Evolutionary conservation across 2,113 vertebrate genomes (phyloP).

Genomic region (Anoura caudifer): DNA sequence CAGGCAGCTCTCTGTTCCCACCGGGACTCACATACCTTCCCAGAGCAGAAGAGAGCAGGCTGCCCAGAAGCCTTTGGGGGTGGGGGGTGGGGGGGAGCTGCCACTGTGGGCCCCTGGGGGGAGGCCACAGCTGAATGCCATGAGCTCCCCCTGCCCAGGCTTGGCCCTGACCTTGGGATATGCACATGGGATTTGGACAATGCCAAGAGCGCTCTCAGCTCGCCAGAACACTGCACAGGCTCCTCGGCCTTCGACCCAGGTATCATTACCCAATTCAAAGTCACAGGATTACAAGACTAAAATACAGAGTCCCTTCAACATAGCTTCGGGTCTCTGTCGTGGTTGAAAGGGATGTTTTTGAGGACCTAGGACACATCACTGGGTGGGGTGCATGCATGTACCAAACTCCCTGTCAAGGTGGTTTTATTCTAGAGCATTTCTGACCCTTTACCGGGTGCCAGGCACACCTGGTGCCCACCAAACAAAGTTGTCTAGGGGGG

Average conservation of each 20-base stretch:
- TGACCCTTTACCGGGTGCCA: neutral
- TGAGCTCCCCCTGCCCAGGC: neutral
- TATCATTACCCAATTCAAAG: neutral
- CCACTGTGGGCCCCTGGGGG: neutral
- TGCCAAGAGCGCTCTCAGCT: neutral
- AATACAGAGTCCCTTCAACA: neutral
- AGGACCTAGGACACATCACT: neutral
- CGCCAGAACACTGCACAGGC: neutral
- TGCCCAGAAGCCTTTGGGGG: neutral
- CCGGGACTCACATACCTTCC: neutral
- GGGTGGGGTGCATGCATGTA: neutral
- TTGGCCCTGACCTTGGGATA: neutral
- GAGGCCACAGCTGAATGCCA: fast-evolving
- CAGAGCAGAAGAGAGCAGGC: neutral
- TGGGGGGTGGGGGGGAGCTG: fast-evolving
- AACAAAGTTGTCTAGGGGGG: neutral
- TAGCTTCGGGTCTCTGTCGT: neutral
- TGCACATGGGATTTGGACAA: neutral
- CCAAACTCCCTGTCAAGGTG: neutral
- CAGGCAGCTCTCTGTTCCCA: neutral
- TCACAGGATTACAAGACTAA: neutral
- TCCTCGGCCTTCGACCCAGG: neutral
- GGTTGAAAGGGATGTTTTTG: neutral
- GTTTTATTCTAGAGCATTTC: neutral
- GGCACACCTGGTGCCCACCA: neutral